Evolutionary conservation across 2,888 invertebrate genomes (phyloP), one percentile per base, ranked within the genome.

Genomic region (Galerucella calmariensis): DNA sequence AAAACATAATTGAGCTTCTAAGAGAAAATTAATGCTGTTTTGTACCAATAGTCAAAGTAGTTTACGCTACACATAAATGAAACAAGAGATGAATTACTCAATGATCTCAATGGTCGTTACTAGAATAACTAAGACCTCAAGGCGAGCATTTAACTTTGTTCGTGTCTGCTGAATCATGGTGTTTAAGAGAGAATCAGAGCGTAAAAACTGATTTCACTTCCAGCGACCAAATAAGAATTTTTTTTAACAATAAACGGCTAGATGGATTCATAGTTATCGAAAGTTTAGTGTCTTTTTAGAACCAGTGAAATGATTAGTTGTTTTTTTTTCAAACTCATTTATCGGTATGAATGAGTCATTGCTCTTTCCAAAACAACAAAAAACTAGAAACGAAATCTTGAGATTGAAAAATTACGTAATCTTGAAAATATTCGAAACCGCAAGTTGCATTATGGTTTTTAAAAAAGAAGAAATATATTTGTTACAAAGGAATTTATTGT

Each of bases 131-230:
- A 11, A 20, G 6, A 20, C 16, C 16, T 10, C 16, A 16, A 16
- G 16, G 16, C 10, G 4, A 3, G 20, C 4, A 56, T 16, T n/a
- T 35, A 41, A 41, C 9, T 16, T 61, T 27, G 14, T 35, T 35
- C 62, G 14, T 62, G 14, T 62, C n/a, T 12, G n/a, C 27, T 16
- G n/a, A 41, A 41, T 62, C 62, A 62, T 62, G 14, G 12, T 56
- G 35, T 62, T 41, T 62, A 35, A 14, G 20, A 12, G 2, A 20
- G 14, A 62, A 62, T 41, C 41, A 41, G 62, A 62, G 35, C 62
- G 41, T 62, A 35, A n/a, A 62, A 62, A 62, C n/a, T 62, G 62
- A 62, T 62, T 62, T 62, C 62, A 62, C 62, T 62, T 62, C 59
- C 27, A 27, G 59, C 27, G 24, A 27, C 27, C 62, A 41, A 11